Conservation (phyloP, 1,140 invertebrate species). For the Drosophila truncata region DNA sequence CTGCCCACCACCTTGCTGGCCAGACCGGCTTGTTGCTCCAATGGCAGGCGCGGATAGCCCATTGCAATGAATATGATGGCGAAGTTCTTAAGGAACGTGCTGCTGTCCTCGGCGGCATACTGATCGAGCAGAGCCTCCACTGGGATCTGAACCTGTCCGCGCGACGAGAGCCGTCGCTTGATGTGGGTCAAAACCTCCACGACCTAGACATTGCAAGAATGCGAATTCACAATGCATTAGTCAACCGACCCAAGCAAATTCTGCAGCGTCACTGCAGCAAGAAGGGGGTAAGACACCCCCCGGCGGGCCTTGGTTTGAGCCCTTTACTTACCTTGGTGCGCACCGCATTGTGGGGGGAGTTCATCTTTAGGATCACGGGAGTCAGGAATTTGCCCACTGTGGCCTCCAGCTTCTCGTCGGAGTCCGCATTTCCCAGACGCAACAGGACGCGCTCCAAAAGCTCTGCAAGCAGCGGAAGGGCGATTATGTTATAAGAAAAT, state of each 20-base stretch:
- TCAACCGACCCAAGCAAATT: slow-evolving; percentile 20
- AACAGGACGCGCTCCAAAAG: slow-evolving; percentile 95
- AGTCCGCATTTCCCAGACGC: slow-evolving; percentile 94
- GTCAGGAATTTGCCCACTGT: slow-evolving; percentile 94
- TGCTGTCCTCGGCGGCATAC: slow-evolving; percentile 88
- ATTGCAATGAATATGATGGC: slow-evolving; percentile 97
- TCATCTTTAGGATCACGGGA: slow-evolving; percentile 95
- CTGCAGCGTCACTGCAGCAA: slow-evolving; percentile 50
- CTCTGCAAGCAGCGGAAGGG: slow-evolving; percentile 86
- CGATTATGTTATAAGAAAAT: not conserved
- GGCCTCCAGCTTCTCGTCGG: slow-evolving; percentile 94
- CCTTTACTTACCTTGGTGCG: slow-evolving; percentile 89
- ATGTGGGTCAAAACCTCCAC: slow-evolving; percentile 97
- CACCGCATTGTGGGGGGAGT: slow-evolving; percentile 93
- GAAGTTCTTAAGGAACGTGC: slow-evolving; percentile 92
- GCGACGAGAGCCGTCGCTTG: slow-evolving; percentile 94
- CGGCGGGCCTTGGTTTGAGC: not conserved
- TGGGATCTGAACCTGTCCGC: slow-evolving; percentile 93
- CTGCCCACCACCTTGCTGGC: slow-evolving; percentile 92
- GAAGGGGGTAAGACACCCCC: not conserved
- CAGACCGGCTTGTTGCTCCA: slow-evolving; percentile 91
- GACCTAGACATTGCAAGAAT: slow-evolving; percentile 87
- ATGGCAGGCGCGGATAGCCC: slow-evolving; percentile 93
- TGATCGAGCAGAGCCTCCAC: slow-evolving; percentile 93
- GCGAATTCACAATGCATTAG: slow-evolving; percentile 20